phyloP scores from a whole-genome alignment of 2,797 vertebrate species.

The Benthosema pterotum region DNA sequence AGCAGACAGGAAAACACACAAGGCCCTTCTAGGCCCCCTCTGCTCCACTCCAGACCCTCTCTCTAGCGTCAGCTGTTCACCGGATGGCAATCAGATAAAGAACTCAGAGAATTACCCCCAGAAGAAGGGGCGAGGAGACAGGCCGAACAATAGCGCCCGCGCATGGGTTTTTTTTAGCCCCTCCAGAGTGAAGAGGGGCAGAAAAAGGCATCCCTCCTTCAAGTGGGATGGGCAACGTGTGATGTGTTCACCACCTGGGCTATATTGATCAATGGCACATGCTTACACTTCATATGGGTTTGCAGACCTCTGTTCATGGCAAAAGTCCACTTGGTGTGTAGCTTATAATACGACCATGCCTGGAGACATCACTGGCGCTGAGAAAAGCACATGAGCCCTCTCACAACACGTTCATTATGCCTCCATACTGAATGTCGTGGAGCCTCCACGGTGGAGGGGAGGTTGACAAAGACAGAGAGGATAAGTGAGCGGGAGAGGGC shows the following conservation, averaged over 20 bases:
- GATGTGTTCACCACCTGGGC: conserved; percentile 67
- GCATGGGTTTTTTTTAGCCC: conserved; percentile 76
- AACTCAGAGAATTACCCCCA: conserved; percentile 79
- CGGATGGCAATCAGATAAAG: conserved; percentile 88
- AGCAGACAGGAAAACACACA: conserved; percentile 83
- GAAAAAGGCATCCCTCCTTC: conserved; percentile 67
- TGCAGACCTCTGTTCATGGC: conserved; percentile 2
- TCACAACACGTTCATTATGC: conserved; percentile 75
- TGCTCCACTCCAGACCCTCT: conserved; percentile 81
- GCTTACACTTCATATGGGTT: conserved; percentile 6
- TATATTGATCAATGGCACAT: conserved; percentile 74
- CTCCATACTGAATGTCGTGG: conserved; percentile 75
- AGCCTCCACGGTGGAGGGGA: conserved; percentile 36
- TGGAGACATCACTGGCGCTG: conserved; percentile 67
- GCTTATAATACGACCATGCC: conserved; percentile 49
- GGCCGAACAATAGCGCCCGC: conserved; percentile 77
- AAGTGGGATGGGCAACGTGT: conserved; percentile 59
- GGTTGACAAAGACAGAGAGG: conserved; percentile 5
- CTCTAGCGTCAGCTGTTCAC: conserved; percentile 86
- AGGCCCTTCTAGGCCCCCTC: conserved; percentile 82
- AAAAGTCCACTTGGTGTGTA: conserved; percentile 64
- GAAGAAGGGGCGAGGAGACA: conserved; percentile 67
- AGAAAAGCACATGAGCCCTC: conserved; percentile 80
- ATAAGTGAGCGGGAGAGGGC: conserved; percentile 19
- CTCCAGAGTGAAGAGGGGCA: conserved; percentile 56